These are phyloP conservation scores for Drosophila santomea DNA, from an alignment of 1,140 invertebrate genomes.

Conservation along the genomic window DNA sequence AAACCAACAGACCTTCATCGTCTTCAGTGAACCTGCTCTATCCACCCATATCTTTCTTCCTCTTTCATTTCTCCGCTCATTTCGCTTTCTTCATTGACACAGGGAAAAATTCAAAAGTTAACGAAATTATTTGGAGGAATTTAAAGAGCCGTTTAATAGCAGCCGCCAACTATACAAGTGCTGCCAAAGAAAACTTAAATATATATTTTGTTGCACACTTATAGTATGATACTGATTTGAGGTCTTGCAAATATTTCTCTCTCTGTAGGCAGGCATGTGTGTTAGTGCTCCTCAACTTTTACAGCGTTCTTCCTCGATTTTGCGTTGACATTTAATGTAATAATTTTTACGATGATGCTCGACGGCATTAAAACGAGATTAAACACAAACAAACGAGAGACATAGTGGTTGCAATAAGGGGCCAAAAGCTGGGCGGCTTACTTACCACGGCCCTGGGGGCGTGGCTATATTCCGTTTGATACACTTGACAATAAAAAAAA, in stretches of 20 bases:
- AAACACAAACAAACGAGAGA: conserved; percentile 77
- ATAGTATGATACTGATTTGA: too few species aligned
- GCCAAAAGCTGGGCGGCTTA: background rate
- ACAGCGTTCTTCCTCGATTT: conserved; percentile 27
- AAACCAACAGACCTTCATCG: conserved; percentile 59
- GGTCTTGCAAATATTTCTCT: background rate
- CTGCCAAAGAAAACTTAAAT: too few species aligned
- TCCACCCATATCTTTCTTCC: conserved; percentile 33
- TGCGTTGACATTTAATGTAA: conserved; percentile 82
- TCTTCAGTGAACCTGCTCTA: conserved; percentile 45
- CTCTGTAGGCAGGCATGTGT: conserved; percentile 14
- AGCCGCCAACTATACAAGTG: too few species aligned
- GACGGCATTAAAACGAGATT: conserved; percentile 81
- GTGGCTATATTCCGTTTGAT: conserved; percentile 64
- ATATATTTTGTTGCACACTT: too few species aligned
- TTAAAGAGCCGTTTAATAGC: background rate
- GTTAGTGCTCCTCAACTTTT: conserved; percentile 19
- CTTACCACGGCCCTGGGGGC: background rate
- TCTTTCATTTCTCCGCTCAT: conserved; percentile 2
- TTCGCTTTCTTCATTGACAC: conserved; percentile 12
- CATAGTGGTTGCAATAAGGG: conserved; percentile 35
- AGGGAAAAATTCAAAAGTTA: background rate
- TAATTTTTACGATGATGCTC: conserved; percentile 82
- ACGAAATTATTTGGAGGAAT: too few species aligned
- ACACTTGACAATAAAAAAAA: conserved; percentile 73